Evolutionary conservation across 2,888 invertebrate genomes (phyloP).

Genomic region (Cryptocephalus moraei): DNA sequence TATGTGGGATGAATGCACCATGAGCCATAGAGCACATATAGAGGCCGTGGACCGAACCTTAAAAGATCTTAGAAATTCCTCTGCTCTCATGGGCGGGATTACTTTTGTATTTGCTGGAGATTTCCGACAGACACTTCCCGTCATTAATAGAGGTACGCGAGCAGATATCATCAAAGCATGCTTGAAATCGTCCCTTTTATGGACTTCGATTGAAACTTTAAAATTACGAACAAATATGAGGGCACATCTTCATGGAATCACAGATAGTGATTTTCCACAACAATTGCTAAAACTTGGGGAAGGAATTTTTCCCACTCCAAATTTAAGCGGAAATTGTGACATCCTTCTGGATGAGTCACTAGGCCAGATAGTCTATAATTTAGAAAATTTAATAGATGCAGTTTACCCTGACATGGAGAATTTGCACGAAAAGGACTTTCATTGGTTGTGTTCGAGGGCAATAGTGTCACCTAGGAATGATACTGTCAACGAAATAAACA

Average conservation of each 20-base stretch:
- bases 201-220: background rate
- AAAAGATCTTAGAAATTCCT: background rate
- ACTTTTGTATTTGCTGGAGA: slow-evolving; percentile 7
- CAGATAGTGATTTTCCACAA: background rate
- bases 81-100: slow-evolving; percentile 4
- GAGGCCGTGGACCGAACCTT: slow-evolving; percentile 1
- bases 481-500: background rate
- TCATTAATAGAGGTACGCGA: slow-evolving; percentile 6
- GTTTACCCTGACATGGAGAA: background rate
- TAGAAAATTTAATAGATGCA: background rate
- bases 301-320: background rate
- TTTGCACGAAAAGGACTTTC: background rate
- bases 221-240: background rate
- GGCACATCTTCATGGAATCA: background rate
- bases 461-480: background rate
- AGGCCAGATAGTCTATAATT: background rate
- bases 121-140: slow-evolving; percentile 9
- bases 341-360: no score
- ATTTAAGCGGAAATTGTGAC: no score
- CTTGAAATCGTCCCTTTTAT: background rate
- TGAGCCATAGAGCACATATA: background rate
- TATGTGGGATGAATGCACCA: background rate
- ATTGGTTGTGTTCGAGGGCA: background rate
- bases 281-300: background rate
- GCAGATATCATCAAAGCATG: slow-evolving; percentile 6